These are phyloP conservation scores for Hozukius guyotensis DNA, from an alignment of 2,797 vertebrate species.

Conservation along the genomic window DNA sequence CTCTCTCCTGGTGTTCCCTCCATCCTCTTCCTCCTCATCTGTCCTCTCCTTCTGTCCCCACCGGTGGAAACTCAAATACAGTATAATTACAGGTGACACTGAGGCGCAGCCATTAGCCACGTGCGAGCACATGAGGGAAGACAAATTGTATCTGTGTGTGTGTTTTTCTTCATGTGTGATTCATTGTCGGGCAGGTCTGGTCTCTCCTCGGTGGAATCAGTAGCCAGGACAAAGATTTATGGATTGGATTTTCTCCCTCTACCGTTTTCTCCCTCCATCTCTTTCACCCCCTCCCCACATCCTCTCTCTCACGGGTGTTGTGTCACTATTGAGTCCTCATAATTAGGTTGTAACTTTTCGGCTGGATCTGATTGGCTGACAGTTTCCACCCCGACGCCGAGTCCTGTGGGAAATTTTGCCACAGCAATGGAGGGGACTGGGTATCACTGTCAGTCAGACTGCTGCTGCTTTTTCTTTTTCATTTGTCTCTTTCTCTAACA, in stretches of 20 bases:
- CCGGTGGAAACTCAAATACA: slow-evolving; percentile 45
- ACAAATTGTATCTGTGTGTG: slow-evolving; percentile 33
- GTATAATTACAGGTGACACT: slow-evolving; percentile 69
- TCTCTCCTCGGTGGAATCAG: slow-evolving; percentile 53
- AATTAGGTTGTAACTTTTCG: slow-evolving; percentile 69
- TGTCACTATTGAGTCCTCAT: slow-evolving; percentile 68
- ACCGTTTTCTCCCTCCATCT: slow-evolving; percentile 17
- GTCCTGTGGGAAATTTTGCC: slow-evolving; percentile 62
- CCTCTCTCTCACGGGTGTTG: slow-evolving; percentile 37
- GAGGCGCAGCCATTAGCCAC: slow-evolving; percentile 31
- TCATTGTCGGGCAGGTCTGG: slow-evolving; percentile 27
- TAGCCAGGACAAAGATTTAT: slow-evolving; percentile 62
- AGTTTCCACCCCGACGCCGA: slow-evolving; percentile 46
- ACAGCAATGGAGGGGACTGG: slow-evolving; percentile 29
- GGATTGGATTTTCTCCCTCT: slow-evolving; percentile 47
- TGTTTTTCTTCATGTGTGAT: slow-evolving; percentile 58
- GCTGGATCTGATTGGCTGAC: slow-evolving; percentile 65
- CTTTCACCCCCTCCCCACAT: not conserved
- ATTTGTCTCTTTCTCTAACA: not conserved
- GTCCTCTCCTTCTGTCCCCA: slow-evolving; percentile 21
- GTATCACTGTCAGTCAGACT: slow-evolving; percentile 47
- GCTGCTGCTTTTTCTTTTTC: slow-evolving; percentile 3
- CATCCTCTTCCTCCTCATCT: slow-evolving; percentile 12
- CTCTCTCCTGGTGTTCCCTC: slow-evolving; percentile 18
- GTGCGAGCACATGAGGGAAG: slow-evolving; percentile 33